A percentile compares a stretch with the other conserved stretches of the same genome.
These are phyloP conservation scores for Halesus radiatus DNA, from an alignment of 1,140 invertebrate species.

Conservation along the genomic window DNA sequence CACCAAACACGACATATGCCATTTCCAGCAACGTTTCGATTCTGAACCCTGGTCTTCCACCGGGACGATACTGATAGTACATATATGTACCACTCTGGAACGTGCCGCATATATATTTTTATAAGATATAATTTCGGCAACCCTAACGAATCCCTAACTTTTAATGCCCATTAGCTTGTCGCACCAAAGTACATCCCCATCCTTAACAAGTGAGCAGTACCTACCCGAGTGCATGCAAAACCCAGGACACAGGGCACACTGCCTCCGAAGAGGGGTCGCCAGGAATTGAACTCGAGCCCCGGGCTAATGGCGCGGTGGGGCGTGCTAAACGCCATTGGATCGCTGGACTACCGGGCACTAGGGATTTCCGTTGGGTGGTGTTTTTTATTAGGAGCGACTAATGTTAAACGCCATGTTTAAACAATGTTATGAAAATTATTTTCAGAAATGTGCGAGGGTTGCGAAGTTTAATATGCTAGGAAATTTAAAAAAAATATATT, in stretches of 20 bases:
- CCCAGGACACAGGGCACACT: background rate
- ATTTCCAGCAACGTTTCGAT: no score
- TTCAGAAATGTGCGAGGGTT: background rate
- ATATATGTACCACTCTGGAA: no score
- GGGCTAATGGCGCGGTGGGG: background rate
- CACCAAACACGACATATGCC: no score
- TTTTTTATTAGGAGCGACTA: background rate
- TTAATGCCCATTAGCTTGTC: no score
- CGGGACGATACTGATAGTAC: no score
- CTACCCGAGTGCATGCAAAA: slow-evolving; percentile 7
- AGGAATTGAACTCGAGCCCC: background rate
- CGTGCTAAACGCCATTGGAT: background rate
- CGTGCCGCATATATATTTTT: no score
- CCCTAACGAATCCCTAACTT: no score
- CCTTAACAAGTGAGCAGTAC: no score
- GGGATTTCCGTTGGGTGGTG: background rate
- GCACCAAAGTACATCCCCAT: no score
- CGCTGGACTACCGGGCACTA: background rate
- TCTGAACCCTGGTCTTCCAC: no score
- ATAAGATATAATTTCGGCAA: no score
- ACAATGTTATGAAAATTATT: background rate
- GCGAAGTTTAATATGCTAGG: background rate
- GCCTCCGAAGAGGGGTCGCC: background rate
- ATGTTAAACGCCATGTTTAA: background rate
- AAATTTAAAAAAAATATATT: no score